Base-by-base conservation (phyloP, 2,797 vertebrate species). In the Pitangus sulphuratus region DNA sequence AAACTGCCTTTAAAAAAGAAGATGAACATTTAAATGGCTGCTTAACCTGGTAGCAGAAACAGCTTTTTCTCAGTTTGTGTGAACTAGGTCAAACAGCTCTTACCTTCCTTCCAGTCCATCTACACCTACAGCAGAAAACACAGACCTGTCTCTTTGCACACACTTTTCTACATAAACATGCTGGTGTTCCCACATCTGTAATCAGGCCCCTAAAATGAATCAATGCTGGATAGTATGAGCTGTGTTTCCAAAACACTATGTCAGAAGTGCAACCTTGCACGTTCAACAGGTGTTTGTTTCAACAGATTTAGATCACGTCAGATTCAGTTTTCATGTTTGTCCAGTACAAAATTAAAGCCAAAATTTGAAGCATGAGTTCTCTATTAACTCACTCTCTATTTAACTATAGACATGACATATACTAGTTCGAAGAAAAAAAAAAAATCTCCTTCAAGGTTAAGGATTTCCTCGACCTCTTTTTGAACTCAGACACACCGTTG, bases 161-260 rank as follows among this genome's bases (percentile, higher is more conserved):
- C 9, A 6, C 25, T 42, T 39, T 20, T 18, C 65, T 53, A 60
- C 20, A 37, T 5, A 42, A 71, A 26, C 19, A 8, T 3, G 11
- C 48, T 60, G 17, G 5, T 53, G 30, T 35, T 74, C 10, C 33
- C 39, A 60, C 24, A 31, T 0, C n/a, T 40, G 15, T 15, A 24
- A 48, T 8, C 26, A 64, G 65, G 14, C 44, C 44, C 31, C 35
- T 5, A 51, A 78, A 12, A 30, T 1, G 2, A 84, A 20, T 1
- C 14, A 31, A 0, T 3, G 11, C 0, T 4, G 54, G 30, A 13
- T 0, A 31, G 33, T 8, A 31, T 0, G 15, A 77, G 48, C n/a
- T 70, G 50, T 21, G 37, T 15, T 70, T 42, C 51, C n/a, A 64
- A 21, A 40, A 18, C 0, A 2, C 21, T 1, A 1, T 3, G 20